Evolutionary conservation across 2,113 vertebrate genomes (phyloP).

Genomic region (Oreochromis niloticus): DNA sequence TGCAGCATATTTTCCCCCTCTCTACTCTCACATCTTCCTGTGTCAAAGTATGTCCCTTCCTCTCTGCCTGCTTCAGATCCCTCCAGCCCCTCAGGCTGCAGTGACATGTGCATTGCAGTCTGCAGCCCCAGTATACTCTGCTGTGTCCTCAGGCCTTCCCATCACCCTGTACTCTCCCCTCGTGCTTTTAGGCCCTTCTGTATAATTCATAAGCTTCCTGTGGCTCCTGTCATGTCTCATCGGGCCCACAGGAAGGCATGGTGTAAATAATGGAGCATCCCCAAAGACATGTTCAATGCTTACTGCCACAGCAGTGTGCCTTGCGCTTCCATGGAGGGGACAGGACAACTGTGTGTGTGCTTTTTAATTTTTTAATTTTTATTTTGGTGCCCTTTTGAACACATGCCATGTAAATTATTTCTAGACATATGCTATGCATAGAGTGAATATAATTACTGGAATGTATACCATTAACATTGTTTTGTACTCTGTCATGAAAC

Average conservation of each 20-base stretch:
- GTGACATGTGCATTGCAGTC: slow-evolving; percentile 55
- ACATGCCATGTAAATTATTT: slow-evolving; percentile 28
- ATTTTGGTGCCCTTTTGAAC: slow-evolving; percentile 7
- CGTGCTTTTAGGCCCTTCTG: slow-evolving; percentile 69
- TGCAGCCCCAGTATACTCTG: slow-evolving; percentile 25
- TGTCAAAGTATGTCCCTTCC: not conserved
- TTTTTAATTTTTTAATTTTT: not conserved
- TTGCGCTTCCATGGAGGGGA: slow-evolving; percentile 16
- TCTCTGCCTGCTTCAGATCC: slow-evolving; percentile 7
- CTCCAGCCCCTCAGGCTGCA: slow-evolving; percentile 10
- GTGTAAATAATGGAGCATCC: slow-evolving; percentile 76
- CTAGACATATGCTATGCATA: not conserved
- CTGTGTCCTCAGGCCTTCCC: slow-evolving; percentile 41
- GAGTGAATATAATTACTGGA: not conserved
- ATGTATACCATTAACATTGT: not conserved
- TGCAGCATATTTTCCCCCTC: not conserved
- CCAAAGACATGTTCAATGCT: slow-evolving; percentile 54
- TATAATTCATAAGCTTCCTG: slow-evolving; percentile 77
- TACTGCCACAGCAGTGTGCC: slow-evolving; percentile 39
- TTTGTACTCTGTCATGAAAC: not conserved
- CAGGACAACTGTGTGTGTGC: not conserved
- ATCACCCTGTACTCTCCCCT: slow-evolving; percentile 41
- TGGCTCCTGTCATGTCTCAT: slow-evolving; percentile 76
- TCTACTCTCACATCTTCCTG: not conserved
- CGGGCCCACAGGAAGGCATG: slow-evolving; percentile 63